Base-by-base conservation (phyloP, 2,113 vertebrate species). In the Gambusia holbrooki region DNA sequence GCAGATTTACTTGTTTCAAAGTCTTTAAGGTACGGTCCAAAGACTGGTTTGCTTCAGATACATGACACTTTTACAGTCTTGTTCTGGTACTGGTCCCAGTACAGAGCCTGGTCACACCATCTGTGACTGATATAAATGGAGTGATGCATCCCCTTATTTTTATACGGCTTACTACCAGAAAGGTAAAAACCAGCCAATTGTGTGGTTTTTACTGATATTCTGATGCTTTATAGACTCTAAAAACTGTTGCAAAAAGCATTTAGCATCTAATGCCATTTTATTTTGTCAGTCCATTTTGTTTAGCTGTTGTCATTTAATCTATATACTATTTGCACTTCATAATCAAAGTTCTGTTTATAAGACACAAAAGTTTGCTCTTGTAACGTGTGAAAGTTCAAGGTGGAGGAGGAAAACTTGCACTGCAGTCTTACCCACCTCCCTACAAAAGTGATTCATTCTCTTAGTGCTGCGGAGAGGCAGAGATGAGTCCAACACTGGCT, bases 401-500 rank as follows among this genome's bases (percentile, higher is more conserved):
- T 58, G 51, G 2, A 11, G 25, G 51, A 58, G 25, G 51, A 58
- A n/a, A n/a, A 1, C 2, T 25, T 58, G 22, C 12, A 60, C 51
- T 77, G 32, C 54, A 48, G 62, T 69, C 71, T 28, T 0, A 37
- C 68, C 75, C 40, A 19, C 35, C 68, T 40, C 33, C 35, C 40
- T 19, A 1, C 54, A 30, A 5, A n/a, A 25, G 61, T n/a, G 27
- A 66, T 58, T 80, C 74, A n/a, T 37, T 68, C 76, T 72, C 62
- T n/a, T 6, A 83, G 74, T 66, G 48, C 42, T 71, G 62, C 40
- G 35, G 60, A 69, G 64, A 60, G 30, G 48, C 17, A 30, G 30
- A 64, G 40, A 83, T 81, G 27, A 80, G 35, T 75, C 35, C 40
- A 10, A 15, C 70, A 35, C 7, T 7, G 8, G 32, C 32, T 32